phyloP scores from a whole-genome alignment of 2,113 vertebrate species.

The Ochotona princeps region DNA sequence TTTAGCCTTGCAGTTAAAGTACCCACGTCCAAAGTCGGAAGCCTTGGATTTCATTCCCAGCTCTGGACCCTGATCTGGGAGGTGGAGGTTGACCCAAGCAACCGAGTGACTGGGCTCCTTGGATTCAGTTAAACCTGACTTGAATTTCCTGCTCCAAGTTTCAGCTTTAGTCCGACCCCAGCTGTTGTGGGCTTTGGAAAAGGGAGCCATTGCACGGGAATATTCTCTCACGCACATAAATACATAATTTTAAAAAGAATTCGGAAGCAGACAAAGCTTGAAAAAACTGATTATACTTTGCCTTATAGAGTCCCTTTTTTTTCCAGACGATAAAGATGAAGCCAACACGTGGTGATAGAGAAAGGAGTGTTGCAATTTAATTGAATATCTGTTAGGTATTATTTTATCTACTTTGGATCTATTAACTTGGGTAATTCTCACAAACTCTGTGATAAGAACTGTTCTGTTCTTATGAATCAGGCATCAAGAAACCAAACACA shows the following conservation, averaged over 20 bases:
- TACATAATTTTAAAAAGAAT: neutral
- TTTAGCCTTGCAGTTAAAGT: too few species aligned
- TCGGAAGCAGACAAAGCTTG: neutral
- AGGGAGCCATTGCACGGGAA: too few species aligned
- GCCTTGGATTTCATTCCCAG: too few species aligned
- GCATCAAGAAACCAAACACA: constrained; percentile 27
- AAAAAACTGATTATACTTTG: constrained; percentile 1
- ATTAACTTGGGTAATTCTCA: neutral
- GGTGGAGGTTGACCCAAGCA: too few species aligned
- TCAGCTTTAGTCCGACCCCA: too few species aligned
- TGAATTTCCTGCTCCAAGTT: too few species aligned
- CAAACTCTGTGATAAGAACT: neutral
- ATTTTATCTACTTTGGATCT: neutral
- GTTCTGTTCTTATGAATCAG: neutral
- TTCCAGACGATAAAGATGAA: constrained; percentile 17
- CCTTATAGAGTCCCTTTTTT: neutral
- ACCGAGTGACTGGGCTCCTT: too few species aligned
- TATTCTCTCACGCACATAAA: too few species aligned
- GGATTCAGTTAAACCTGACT: too few species aligned
- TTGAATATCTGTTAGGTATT: constrained; percentile 16
- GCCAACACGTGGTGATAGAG: neutral
- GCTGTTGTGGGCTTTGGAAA: too few species aligned
- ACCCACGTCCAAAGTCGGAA: too few species aligned
- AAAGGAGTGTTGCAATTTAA: neutral
- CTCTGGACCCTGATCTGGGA: too few species aligned